A percentile compares a stretch with the other conserved stretches of the same genome.
phyloP scores from a whole-genome alignment of 2,888 invertebrate genomes.

The Patella caerulea region DNA sequence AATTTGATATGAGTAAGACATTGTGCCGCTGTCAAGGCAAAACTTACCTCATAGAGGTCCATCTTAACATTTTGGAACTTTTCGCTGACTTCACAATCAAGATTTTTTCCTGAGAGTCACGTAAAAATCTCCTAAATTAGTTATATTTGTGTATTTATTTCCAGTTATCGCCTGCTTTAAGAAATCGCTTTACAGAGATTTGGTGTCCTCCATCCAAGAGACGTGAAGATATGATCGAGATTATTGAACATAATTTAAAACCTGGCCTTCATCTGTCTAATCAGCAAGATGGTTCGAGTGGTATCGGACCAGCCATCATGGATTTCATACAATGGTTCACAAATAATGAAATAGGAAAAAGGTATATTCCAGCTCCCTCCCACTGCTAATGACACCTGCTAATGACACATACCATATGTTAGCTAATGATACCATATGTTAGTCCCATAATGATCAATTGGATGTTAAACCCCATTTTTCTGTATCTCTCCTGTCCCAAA shows the following conservation, averaged over 20 bases:
- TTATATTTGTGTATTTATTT: conserved; percentile 34
- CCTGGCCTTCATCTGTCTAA: conserved; percentile 75
- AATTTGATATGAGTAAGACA: no score
- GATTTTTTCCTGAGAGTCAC: no score
- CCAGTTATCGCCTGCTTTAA: conserved; percentile 90
- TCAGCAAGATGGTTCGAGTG: conserved; percentile 72
- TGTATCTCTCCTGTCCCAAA: background rate
- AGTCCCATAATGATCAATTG: no score
- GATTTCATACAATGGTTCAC: conserved; percentile 86
- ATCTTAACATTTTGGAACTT: no score
- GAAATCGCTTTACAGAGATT: conserved; percentile 98
- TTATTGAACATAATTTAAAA: conserved; percentile 85
- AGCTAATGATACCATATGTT: no score
- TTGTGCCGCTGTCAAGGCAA: no score
- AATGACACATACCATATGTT: no score
- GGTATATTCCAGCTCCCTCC: conserved; percentile 63
- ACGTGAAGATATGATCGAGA: conserved; percentile 82
- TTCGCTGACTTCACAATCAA: no score
- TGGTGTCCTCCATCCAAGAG: conserved; percentile 83
- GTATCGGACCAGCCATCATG: conserved; percentile 81
- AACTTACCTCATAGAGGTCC: no score
- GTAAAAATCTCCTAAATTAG: no score
- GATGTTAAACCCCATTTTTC: no score
- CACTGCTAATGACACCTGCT: no score
- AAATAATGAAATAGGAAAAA: conserved; percentile 79